Base-by-base conservation (phyloP, 2,113 vertebrate genomes). In the Elephas maximus region DNA sequence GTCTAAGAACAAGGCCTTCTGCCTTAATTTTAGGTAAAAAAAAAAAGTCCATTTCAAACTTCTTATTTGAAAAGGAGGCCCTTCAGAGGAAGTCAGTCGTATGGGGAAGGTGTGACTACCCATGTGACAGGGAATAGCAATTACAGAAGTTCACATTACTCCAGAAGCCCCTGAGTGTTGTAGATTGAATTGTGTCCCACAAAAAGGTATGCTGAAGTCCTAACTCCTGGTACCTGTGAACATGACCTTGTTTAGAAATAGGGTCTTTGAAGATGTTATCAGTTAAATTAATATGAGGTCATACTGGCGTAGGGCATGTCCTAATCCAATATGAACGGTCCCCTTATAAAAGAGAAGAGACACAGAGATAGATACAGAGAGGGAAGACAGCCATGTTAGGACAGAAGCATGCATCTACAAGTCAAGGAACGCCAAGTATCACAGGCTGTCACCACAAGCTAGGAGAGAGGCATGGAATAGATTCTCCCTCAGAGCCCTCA, bases 11-110 rank as follows among this genome's bases (percentile, higher is more conserved):
- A 92, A 90, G 12, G 41, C 23, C 28, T 44, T 23, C 78, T 79
- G 71, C 62, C 53, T 94, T 79, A 76, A 91, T 81, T 65, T 93
- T 78, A 82, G 74, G 30, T 57, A 45, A 89, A 94, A 91, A 53
- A 89, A 94, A 88, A 18, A 95, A 91, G n/a, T 91, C 76, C 41
- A 82, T 91, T 86, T 87, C 74, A 53, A 92, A 57, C 74, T 81
- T 74, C 77, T 79, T 86, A 60, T 51, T 78, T 28, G 60, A 67
- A 83, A 87, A 6, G n/a, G 30, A 86, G 20, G 41, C 9, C 48
- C 69, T 93, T 86, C 60, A 30, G 20, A 67, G 79, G 63, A 67
- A n/a, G 48, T 30, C 37, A 2, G 48, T 41, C 89, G 45, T 14
- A 3, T 53, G 76, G 69, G 45, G 28, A 93, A 91, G 73, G 44